Base-by-base conservation (phyloP, 2,888 invertebrate genomes). In the Gerris lacustris region DNA sequence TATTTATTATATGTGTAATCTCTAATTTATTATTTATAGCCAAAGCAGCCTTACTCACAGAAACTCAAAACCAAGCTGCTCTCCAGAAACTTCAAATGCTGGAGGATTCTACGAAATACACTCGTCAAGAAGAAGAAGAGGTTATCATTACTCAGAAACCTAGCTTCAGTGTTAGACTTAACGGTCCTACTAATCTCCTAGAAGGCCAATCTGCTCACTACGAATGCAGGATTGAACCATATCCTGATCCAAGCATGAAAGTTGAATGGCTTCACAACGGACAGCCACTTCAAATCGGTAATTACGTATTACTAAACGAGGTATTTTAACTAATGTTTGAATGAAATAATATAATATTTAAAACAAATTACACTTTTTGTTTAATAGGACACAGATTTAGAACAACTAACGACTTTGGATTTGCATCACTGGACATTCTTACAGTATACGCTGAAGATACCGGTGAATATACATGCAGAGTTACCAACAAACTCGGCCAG, bases 241-340 rank as follows among this genome's bases (percentile, higher is more conserved):
- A 94, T 78, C 93, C 94, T 4, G 94, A 95, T 82, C 86, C 92
- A 6, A 88, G 88, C 75, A 86, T 95, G 80, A 91, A 92, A 78
- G 91, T 94, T 0, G 94, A 94, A 81, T 95, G 94, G 94, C 90
- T 92, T 83, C 94, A 94, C 78, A 94, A 97, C 80, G 94, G 92
- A 67, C 88, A 94, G 80, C 92, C 94, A 66, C 82, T 94, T 68
- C 89, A 88, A 77, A 90, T 90, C 73, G 93, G 93, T 71, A 75
- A 75, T 31, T 31, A 31, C 31, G 31, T 74, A 47, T 2, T 62
- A 44, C 62, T 6, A 44, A 63, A 44, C 31, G 2, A 31, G 31
- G 31, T 31, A 31, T 31, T 31, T 31, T 31, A 31, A 31, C 31
- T 4, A 31, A 31, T 31, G 4, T 31, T 31, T 31, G 31, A 31